Evolutionary conservation across 1,140 invertebrate species (phyloP).

Genomic region (Leptinotarsa undecemlineata): DNA sequence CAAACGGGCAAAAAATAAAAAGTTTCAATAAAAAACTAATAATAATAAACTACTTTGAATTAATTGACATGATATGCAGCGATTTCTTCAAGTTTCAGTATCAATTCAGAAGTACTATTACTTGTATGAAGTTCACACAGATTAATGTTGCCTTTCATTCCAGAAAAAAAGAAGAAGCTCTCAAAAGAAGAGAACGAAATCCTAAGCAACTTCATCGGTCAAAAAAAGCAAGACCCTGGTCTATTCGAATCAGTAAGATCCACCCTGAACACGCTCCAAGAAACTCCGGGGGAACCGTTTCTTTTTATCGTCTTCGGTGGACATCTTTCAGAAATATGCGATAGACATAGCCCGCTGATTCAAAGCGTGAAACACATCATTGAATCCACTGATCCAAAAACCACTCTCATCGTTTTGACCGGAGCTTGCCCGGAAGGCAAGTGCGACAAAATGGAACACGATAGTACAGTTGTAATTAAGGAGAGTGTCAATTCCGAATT

Average conservation of each 20-base stretch:
- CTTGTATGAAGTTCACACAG: no score
- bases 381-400: constrained; percentile 37
- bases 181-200: constrained; percentile 29
- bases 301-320: constrained; percentile 45
- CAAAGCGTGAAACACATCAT: constrained; percentile 45
- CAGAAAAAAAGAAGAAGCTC: constrained; percentile 21
- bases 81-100: no score
- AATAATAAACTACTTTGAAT: no score
- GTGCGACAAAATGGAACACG: background rate
- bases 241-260: constrained; percentile 40
- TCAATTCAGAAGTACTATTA: no score
- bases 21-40: no score
- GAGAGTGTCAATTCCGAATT: background rate
- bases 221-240: constrained; percentile 33
- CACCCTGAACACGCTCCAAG: constrained; percentile 32
- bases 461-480: background rate
- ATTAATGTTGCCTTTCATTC: background rate
- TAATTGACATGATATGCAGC: no score
- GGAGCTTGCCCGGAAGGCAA: constrained; percentile 34
- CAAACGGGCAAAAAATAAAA: no score
- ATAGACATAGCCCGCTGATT: constrained; percentile 37
- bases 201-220: constrained; percentile 29
- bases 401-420: constrained; percentile 42
- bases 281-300: constrained; percentile 32
- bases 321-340: constrained; percentile 35